Conservation (phyloP, 2,113 vertebrate species). For the Archocentrus centrarchus region DNA sequence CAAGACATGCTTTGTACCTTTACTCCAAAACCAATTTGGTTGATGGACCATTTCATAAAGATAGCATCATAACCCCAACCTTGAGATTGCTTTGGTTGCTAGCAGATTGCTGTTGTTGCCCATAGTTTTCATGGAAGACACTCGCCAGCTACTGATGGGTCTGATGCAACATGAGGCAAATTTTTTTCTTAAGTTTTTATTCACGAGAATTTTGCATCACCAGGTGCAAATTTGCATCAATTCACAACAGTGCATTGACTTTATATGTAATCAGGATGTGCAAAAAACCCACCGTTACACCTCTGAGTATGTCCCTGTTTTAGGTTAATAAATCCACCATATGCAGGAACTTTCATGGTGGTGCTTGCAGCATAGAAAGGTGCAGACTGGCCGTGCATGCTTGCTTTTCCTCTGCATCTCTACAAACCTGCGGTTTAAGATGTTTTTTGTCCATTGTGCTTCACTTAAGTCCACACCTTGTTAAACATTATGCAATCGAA, state of each 20-base stretch:
- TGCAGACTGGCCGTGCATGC: background rate
- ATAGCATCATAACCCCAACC: no score
- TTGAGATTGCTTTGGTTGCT: no score
- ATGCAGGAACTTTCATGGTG: background rate
- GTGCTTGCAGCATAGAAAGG: background rate
- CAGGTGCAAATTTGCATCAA: background rate
- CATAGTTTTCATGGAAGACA: no score
- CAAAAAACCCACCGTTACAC: background rate
- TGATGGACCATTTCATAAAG: no score
- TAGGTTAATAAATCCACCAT: background rate
- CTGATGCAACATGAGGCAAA: rapidly evolving
- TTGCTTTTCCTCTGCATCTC: background rate
- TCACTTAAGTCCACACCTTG: background rate
- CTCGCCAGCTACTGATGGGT: no score
- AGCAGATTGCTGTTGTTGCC: no score
- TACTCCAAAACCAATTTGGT: no score
- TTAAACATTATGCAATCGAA: background rate
- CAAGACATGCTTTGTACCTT: no score
- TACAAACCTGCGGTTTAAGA: background rate
- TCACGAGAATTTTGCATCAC: background rate
- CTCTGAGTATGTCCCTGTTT: background rate
- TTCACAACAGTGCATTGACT: background rate
- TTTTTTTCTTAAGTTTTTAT: background rate
- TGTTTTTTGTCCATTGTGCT: background rate
- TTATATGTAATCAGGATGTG: background rate